phyloP scores from a whole-genome alignment of 2,113 vertebrate genomes.

The Atrichornis clamosus region DNA sequence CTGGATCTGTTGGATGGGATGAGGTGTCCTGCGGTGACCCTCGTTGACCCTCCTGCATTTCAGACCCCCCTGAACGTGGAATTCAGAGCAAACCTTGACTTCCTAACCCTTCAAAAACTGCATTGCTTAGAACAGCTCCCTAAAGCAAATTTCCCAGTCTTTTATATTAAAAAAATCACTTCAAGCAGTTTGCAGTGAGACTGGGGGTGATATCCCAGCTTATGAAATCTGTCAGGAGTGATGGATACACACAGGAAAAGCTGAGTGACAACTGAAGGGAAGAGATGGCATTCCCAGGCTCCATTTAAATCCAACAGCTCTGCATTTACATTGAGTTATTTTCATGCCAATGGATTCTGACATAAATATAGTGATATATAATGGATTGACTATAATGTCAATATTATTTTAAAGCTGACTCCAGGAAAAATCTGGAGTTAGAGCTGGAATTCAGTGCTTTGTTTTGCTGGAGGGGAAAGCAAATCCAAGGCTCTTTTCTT shows the following conservation, averaged over 20 bases:
- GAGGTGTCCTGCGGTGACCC: not conserved
- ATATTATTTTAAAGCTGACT: slow-evolving; percentile 69
- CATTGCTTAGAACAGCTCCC: slow-evolving; percentile 14
- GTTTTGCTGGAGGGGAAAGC: not conserved
- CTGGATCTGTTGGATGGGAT: not conserved
- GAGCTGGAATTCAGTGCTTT: slow-evolving; percentile 2
- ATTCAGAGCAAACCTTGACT: not conserved
- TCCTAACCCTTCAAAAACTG: not conserved
- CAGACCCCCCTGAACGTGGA: not conserved
- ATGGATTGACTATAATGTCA: slow-evolving; percentile 50
- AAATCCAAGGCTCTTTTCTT: not conserved
- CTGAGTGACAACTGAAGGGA: not conserved
- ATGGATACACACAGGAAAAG: not conserved
- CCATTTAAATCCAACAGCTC: slow-evolving; percentile 27
- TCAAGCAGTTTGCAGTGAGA: not conserved
- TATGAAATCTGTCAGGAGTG: not conserved
- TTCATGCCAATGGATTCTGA: slow-evolving; percentile 54
- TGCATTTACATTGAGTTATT: slow-evolving; percentile 51
- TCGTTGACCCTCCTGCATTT: not conserved
- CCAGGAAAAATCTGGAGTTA: slow-evolving; percentile 44
- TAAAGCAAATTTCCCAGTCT: not conserved
- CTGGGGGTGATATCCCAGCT: not conserved
- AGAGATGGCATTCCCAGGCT: not conserved
- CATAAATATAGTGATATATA: slow-evolving; percentile 39
- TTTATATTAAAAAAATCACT: not conserved